A percentile compares a stretch with the other conserved stretches of the same genome.
Evolutionary conservation across 2,113 vertebrate genomes (phyloP).

Genomic region (Chionodraco myersi): DNA sequence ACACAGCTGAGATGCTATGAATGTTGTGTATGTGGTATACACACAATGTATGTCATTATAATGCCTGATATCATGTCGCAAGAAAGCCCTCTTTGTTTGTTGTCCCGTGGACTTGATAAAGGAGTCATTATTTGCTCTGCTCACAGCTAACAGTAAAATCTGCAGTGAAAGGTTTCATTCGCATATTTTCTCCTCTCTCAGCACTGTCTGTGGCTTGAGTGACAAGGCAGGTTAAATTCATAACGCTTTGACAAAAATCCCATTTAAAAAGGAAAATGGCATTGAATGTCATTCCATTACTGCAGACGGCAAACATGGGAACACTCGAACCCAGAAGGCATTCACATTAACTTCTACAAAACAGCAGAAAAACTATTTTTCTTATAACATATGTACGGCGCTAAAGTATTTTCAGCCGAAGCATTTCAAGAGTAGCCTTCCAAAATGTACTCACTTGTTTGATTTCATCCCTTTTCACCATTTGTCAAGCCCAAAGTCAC

Average conservation of each 20-base stretch:
- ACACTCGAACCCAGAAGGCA: conserved; percentile 76
- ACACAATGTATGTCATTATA: conserved; percentile 72
- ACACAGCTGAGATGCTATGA: conserved; percentile 46
- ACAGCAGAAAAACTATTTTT: conserved; percentile 42
- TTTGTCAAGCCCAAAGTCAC: conserved; percentile 80
- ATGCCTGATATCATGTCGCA: conserved; percentile 62
- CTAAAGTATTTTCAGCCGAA: conserved; percentile 45
- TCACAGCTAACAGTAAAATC: conserved; percentile 70
- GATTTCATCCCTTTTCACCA: conserved; percentile 75
- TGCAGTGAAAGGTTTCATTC: conserved; percentile 74
- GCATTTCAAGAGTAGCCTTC: conserved; percentile 53
- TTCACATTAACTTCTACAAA: conserved; percentile 73
- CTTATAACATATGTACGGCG: conserved; percentile 46
- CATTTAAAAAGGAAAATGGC: conserved; percentile 77
- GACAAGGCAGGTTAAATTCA: conserved; percentile 81
- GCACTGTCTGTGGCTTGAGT: conserved; percentile 69
- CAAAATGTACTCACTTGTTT: conserved; percentile 76
- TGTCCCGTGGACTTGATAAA: conserved; percentile 64
- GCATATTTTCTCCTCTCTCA: conserved; percentile 73
- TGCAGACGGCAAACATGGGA: conserved; percentile 71
- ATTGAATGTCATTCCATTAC: conserved; percentile 79
- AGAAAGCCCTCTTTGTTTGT: conserved; percentile 78
- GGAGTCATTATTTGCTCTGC: conserved; percentile 74
- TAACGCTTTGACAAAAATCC: conserved; percentile 77
- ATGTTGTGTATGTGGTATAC: conserved; percentile 54